Conservation (phyloP, 2,888 invertebrate species). For the Calliopum simillimum region DNA sequence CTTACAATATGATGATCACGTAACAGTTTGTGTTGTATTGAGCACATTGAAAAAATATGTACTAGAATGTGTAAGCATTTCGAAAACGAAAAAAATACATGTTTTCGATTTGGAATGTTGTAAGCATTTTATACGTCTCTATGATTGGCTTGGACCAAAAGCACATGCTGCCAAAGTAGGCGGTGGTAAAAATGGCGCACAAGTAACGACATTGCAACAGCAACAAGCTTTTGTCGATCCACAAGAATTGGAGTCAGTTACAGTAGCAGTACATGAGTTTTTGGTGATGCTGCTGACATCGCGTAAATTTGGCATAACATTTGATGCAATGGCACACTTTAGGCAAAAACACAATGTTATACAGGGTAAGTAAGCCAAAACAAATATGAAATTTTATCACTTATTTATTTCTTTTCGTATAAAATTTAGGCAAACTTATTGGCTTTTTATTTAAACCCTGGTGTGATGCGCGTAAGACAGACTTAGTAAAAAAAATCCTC, state of each 20-base stretch:
- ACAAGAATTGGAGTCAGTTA: slow-evolving; percentile 69
- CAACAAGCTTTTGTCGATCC: slow-evolving; percentile 35
- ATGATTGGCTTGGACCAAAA: slow-evolving; percentile 80
- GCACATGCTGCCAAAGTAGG: slow-evolving; percentile 65
- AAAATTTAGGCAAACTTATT: slow-evolving; percentile 67
- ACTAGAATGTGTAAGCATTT: slow-evolving; percentile 74
- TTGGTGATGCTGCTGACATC: slow-evolving; percentile 82
- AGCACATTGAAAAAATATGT: slow-evolving; percentile 77
- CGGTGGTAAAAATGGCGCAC: slow-evolving; percentile 44
- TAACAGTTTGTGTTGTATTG: slow-evolving; percentile 76
- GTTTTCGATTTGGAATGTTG: slow-evolving; percentile 77
- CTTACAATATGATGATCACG: slow-evolving; percentile 75
- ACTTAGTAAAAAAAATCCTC: slow-evolving; percentile 75
- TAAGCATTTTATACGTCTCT: slow-evolving; percentile 76
- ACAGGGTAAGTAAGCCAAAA: slow-evolving; percentile 52
- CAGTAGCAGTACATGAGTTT: slow-evolving; percentile 74
- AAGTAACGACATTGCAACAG: neutral
- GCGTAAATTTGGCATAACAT: slow-evolving; percentile 81
- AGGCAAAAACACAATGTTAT: slow-evolving; percentile 61
- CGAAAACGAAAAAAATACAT: slow-evolving; percentile 79
- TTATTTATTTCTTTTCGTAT: neutral
- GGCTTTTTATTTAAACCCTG: slow-evolving; percentile 77
- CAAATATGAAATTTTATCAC: neutral
- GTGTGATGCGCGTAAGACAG: slow-evolving; percentile 74
- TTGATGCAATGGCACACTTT: slow-evolving; percentile 73